Conservation (phyloP, 1,140 invertebrate species). For the Aphidius gifuensis region DNA sequence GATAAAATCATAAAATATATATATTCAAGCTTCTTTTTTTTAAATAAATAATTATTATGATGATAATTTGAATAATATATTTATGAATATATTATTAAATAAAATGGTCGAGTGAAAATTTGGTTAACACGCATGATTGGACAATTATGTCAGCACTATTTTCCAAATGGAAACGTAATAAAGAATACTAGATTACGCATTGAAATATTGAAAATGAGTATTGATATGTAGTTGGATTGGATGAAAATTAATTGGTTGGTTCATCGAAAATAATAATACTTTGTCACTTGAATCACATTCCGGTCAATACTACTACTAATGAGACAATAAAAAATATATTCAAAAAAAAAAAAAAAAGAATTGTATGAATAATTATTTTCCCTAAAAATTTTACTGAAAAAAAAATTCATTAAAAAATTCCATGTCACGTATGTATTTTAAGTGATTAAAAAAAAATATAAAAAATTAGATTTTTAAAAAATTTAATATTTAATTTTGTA, state of each 20-base stretch:
- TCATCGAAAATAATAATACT: constrained; percentile 4
- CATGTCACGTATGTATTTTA: too few relatives aligned
- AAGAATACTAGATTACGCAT: constrained; percentile 12
- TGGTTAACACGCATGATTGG: neutral
- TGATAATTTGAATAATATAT: neutral
- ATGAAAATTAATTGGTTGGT: constrained; percentile 18
- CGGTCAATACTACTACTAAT: constrained; percentile 7
- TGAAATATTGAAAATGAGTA: constrained; percentile 9
- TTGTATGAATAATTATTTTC: too few relatives aligned
- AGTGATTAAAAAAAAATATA: too few relatives aligned
- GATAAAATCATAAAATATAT: neutral
- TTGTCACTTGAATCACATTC: neutral
- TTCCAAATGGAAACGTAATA: constrained; percentile 5
- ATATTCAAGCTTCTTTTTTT: too few relatives aligned
- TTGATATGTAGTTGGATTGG: constrained; percentile 7
- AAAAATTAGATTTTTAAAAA: too few relatives aligned
- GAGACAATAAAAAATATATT: neutral
- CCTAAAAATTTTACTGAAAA: too few relatives aligned
- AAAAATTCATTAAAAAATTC: too few relatives aligned
- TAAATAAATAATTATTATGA: too few relatives aligned
- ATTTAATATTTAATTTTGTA: too few relatives aligned
- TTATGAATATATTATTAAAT: constrained; percentile 1
- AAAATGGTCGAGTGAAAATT: neutral
- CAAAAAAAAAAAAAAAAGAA: neutral
- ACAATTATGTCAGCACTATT: constrained; percentile 12